Percentiles rank a stretch among this genome's conserved stretches.
Conservation (phyloP, 2,113 vertebrate genomes). For the Nanger granti region DNA sequence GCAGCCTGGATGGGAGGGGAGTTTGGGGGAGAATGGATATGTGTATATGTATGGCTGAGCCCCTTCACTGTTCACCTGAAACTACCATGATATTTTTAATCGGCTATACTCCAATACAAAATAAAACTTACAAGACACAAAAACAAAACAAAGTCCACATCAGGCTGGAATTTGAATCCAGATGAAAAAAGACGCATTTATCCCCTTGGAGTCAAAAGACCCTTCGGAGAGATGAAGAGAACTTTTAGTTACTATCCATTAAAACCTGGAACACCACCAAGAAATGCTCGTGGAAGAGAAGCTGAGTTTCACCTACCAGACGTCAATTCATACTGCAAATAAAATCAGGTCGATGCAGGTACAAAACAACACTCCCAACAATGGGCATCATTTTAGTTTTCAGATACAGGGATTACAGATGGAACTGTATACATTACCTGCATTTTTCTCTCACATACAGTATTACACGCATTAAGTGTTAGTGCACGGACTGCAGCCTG, state of each 20-base stretch:
- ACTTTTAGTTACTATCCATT: not conserved
- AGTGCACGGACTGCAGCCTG: fast-evolving
- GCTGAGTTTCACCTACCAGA: not conserved
- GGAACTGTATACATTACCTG: fast-evolving
- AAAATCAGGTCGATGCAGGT: not conserved
- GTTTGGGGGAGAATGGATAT: fast-evolving
- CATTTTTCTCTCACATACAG: fast-evolving
- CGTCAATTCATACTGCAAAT: not conserved
- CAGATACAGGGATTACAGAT: too few relatives aligned
- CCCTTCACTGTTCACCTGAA: not conserved
- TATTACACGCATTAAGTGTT: not conserved
- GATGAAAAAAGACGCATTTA: not conserved
- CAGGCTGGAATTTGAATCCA: not conserved
- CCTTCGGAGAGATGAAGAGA: fast-evolving
- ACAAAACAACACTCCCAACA: not conserved
- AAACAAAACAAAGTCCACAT: not conserved
- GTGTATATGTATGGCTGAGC: fast-evolving
- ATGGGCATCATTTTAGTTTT: not conserved
- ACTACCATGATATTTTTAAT: too few relatives aligned
- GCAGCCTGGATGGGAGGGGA: not conserved
- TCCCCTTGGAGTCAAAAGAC: not conserved
- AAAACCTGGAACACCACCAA: not conserved
- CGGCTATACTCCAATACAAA: not conserved
- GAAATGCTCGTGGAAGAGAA: fast-evolving
- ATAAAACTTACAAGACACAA: not conserved